Evolutionary conservation across 2,797 vertebrate species (phyloP).

Genomic region (Sebastes oblongus): DNA sequence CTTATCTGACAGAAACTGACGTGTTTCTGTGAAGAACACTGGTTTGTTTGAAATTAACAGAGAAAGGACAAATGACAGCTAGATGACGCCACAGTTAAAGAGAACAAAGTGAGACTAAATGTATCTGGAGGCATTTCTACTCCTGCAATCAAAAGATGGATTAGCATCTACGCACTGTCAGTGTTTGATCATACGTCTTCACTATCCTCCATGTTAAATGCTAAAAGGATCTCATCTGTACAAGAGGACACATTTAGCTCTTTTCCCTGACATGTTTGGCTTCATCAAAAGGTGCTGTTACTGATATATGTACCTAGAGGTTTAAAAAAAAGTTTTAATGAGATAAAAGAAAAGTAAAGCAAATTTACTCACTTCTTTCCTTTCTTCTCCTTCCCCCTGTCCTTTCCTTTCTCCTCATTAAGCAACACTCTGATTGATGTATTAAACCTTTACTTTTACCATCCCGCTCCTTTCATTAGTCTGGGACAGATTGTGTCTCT

Average conservation of each 20-base stretch:
- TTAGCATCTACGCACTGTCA: not conserved
- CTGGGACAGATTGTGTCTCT: constrained; percentile 43
- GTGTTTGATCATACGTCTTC: not conserved
- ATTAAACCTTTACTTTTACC: constrained; percentile 61
- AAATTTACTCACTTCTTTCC: too few relatives aligned
- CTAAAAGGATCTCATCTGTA: not conserved
- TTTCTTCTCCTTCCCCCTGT: not conserved
- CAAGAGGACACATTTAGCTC: not conserved
- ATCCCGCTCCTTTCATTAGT: constrained; percentile 45
- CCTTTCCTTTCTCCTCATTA: constrained; percentile 43
- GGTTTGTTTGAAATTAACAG: not conserved
- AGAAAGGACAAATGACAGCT: not conserved
- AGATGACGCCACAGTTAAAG: not conserved
- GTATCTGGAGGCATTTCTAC: not conserved
- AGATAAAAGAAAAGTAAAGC: constrained; percentile 18
- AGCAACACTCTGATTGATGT: constrained; percentile 50
- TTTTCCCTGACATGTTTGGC: not conserved
- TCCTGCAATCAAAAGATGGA: not conserved
- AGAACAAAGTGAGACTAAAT: not conserved
- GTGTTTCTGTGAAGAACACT: not conserved
- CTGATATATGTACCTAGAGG: not conserved
- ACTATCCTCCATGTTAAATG: not conserved
- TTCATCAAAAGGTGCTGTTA: not conserved
- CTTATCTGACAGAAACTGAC: not conserved
- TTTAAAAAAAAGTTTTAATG: constrained; percentile 28